Conservation (phyloP, 2,888 invertebrate genomes). For the Vesta saturnalis region DNA sequence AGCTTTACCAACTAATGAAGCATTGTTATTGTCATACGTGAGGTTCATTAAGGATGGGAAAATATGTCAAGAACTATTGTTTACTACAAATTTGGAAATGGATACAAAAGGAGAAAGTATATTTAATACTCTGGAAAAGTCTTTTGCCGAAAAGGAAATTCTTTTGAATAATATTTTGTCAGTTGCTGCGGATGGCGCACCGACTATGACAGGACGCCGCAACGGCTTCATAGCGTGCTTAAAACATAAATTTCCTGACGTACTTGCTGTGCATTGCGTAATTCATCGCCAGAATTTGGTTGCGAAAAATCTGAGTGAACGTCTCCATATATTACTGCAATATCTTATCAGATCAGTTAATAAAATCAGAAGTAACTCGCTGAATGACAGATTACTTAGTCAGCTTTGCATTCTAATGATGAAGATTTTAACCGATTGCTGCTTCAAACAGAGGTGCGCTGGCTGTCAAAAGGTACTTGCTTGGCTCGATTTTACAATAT, state of each 20-base stretch:
- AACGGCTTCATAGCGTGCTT: not conserved
- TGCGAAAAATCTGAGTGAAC: not conserved
- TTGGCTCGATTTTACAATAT: not conserved
- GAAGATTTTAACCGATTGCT: not conserved
- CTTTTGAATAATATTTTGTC: not conserved
- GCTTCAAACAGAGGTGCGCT: not conserved
- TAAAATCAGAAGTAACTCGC: not conserved
- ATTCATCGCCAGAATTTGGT: no score
- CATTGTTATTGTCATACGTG: no score
- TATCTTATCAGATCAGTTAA: not conserved
- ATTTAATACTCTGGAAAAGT: no score
- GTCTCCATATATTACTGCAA: not conserved
- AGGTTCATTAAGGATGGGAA: no score
- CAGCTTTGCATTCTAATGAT: not conserved
- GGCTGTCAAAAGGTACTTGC: not conserved
- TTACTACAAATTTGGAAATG: no score
- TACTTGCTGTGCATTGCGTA: no score
- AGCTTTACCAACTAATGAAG: no score
- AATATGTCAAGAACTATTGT: no score
- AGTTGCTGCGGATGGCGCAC: not conserved
- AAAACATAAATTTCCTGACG: not conserved
- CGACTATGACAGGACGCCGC: no score
- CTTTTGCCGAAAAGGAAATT: no score
- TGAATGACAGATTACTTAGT: no score
- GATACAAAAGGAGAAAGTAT: not conserved